Percentiles rank a stretch among this genome's conserved stretches.
Evolutionary conservation across 2,113 vertebrate genomes (phyloP).

Genomic region (Carassius carassius): DNA sequence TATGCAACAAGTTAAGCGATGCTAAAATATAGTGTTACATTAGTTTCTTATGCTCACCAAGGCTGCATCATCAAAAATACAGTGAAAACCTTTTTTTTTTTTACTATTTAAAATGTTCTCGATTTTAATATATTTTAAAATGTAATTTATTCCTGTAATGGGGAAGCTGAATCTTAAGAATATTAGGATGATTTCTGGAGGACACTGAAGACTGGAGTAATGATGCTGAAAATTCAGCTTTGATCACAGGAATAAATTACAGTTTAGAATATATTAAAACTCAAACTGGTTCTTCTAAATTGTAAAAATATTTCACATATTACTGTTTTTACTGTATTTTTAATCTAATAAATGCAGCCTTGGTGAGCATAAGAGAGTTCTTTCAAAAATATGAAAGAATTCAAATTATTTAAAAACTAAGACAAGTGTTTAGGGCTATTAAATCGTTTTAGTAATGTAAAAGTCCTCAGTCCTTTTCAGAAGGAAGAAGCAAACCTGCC

Average conservation of each 20-base stretch:
- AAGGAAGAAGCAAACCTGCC: constrained; percentile 17
- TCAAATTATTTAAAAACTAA: no score
- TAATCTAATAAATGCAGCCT: not conserved
- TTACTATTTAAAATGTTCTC: no score
- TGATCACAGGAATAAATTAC: not conserved
- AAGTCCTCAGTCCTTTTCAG: not conserved
- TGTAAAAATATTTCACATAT: not conserved
- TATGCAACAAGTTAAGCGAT: no score
- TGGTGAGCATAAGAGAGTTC: not conserved
- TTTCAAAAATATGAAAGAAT: not conserved
- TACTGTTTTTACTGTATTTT: not conserved
- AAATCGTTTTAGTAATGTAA: constrained; percentile 12
- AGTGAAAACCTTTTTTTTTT: no score
- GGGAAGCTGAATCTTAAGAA: not conserved
- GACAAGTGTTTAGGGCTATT: not conserved
- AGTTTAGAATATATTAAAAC: not conserved
- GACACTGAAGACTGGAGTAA: not conserved
- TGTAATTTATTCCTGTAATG: not conserved
- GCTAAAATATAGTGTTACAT: no score
- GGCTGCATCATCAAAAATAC: not conserved
- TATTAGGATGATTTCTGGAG: not conserved
- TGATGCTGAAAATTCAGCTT: not conserved
- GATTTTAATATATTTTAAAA: not conserved
- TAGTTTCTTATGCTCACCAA: not conserved
- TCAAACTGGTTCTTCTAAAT: not conserved